These are phyloP conservation scores for Lamproptera curius DNA, from an alignment of 2,888 invertebrate genomes.

Conservation along the genomic window DNA sequence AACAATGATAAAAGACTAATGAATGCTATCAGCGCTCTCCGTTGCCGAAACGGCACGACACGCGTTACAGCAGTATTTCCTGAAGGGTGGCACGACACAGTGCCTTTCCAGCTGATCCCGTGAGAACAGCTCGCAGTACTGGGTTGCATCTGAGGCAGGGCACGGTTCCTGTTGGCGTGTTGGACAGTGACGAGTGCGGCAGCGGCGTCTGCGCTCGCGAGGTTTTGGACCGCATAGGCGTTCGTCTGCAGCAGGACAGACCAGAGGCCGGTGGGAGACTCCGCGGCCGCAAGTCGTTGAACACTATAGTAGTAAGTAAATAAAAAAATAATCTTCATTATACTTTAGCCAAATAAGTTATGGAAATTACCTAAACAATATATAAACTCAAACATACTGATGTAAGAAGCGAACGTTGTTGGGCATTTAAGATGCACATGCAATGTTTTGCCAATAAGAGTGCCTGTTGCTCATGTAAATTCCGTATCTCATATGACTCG, in stretches of 20 bases:
- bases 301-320: conserved; percentile 77
- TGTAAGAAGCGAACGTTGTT: too few relatives aligned
- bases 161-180: conserved; percentile 36
- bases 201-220: conserved; percentile 69
- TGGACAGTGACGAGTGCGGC: conserved; percentile 59
- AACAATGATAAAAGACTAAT: too few relatives aligned
- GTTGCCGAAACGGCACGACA: conserved; percentile 47
- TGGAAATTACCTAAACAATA: too few relatives aligned
- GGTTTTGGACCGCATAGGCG: conserved; percentile 75
- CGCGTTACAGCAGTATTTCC: conserved; percentile 78
- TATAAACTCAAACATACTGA: too few relatives aligned
- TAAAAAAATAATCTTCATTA: too few relatives aligned
- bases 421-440: too few relatives aligned
- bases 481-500: too few relatives aligned
- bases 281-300: conserved; percentile 80
- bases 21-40: not conserved
- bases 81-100: conserved; percentile 77
- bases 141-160: conserved; percentile 53
- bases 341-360: too few relatives aligned
- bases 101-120: conserved; percentile 62
- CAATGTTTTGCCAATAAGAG: too few relatives aligned
- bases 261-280: conserved; percentile 69
- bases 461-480: too few relatives aligned
- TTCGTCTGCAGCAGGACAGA: conserved; percentile 72
- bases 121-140: conserved; percentile 68